A percentile compares a stretch with the other conserved stretches of the same genome.
phyloP scores from a whole-genome alignment of 2,113 vertebrate species.

The Rhinoptilus africanus region DNA sequence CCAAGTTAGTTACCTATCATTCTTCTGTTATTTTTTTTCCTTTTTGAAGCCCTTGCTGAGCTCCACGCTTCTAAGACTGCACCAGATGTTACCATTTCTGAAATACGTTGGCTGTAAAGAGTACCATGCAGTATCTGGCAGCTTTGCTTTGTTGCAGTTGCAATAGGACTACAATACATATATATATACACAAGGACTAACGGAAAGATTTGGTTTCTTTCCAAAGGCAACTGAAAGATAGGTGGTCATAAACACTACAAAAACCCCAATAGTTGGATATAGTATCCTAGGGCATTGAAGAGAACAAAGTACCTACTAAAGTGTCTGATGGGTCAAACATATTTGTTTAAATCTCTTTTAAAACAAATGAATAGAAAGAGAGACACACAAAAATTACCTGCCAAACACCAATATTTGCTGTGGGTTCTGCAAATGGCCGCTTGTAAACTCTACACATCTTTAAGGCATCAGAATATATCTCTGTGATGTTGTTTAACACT shows the following conservation, averaged over 20 bases:
- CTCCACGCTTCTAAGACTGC: not conserved
- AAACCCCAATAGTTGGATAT: not conserved
- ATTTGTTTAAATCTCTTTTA: not conserved
- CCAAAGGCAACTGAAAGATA: not conserved
- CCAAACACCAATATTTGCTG: slow-evolving; percentile 92
- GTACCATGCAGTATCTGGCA: not conserved
- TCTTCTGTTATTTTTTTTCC: not conserved
- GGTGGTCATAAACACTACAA: not conserved
- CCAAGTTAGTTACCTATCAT: not conserved
- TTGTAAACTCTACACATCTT: slow-evolving; percentile 97
- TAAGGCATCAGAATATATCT: slow-evolving; percentile 93
- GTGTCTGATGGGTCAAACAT: not conserved
- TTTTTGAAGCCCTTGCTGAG: not conserved
- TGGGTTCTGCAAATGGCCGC: slow-evolving; percentile 91
- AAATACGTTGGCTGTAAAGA: not conserved
- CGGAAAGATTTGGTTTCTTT: not conserved
- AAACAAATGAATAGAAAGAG: not conserved
- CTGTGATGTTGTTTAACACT: slow-evolving; percentile 93
- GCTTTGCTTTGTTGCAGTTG: not conserved
- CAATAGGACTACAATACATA: not conserved
- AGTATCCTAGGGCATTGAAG: not conserved
- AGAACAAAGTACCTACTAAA: not conserved
- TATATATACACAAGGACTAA: not conserved
- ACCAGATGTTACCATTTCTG: not conserved
- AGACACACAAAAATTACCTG: slow-evolving; percentile 79